Percentiles rank a stretch among this genome's conserved stretches.
These are phyloP conservation scores for Drosophila truncata DNA, from an alignment of 1,140 invertebrate species.

Conservation along the genomic window DNA sequence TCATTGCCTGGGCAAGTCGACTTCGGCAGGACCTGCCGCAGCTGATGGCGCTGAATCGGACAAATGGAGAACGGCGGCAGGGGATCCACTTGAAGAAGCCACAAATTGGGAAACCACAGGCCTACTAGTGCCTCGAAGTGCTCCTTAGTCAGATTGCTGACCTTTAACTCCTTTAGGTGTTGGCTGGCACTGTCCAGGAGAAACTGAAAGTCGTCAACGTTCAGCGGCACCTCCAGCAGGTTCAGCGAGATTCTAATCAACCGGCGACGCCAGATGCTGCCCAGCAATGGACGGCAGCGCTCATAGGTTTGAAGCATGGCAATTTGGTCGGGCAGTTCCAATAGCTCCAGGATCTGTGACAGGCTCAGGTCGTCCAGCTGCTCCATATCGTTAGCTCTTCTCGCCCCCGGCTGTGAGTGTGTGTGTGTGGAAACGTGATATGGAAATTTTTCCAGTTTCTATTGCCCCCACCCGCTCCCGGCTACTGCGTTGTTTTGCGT, in stretches of 20 bases:
- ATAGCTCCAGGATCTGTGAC: conserved; percentile 42
- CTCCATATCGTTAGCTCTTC: conserved; percentile 41
- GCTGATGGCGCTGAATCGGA: conserved; percentile 22
- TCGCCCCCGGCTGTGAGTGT: conserved; percentile 19
- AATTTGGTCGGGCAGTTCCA: conserved; percentile 57
- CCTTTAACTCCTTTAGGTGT: conserved; percentile 14
- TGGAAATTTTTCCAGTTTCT: conserved; percentile 23
- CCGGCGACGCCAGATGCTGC: conserved; percentile 55
- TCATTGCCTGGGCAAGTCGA: neutral
- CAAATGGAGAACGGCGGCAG: conserved; percentile 63
- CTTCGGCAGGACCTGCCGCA: conserved; percentile 30
- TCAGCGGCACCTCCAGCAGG: conserved; percentile 49
- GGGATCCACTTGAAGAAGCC: conserved; percentile 55
- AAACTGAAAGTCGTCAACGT: conserved; percentile 39
- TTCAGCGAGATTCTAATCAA: conserved; percentile 54
- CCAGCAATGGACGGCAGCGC: conserved; percentile 51
- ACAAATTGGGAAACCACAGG: conserved; percentile 53
- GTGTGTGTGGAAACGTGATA: conserved; percentile 14
- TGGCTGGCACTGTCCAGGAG: conserved; percentile 21
- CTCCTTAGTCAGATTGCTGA: conserved; percentile 46
- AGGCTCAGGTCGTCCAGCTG: conserved; percentile 66
- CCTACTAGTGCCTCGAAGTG: conserved; percentile 49
- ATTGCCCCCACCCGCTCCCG: conserved; percentile 10
- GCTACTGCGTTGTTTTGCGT: conserved; percentile 38
- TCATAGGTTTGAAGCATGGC: conserved; percentile 55